phyloP scores from a whole-genome alignment of 2,113 vertebrate genomes.

The Tiliqua scincoides region DNA sequence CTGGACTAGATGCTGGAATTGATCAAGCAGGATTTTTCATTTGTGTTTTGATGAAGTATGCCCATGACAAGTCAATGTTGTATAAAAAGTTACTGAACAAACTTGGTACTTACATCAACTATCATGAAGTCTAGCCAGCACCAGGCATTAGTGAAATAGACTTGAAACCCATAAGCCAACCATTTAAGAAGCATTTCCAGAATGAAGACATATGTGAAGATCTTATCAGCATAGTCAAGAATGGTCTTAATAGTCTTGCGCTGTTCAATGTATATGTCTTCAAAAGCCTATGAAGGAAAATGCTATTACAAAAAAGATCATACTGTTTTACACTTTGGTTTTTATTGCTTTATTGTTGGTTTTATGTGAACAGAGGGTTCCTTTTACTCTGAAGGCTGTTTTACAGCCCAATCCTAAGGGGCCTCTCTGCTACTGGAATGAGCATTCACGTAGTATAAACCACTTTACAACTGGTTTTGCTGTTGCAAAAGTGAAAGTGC shows the following conservation, averaged over 20 bases:
- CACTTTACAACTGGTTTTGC: too few relatives aligned
- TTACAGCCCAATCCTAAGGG: too few relatives aligned
- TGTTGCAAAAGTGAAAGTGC: too few relatives aligned
- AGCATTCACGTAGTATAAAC: too few relatives aligned
- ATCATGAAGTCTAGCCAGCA: constrained; percentile 99
- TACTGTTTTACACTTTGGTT: background rate
- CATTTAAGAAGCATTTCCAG: constrained; percentile 98
- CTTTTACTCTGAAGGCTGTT: too few relatives aligned
- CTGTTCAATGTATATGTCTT: constrained; percentile 91
- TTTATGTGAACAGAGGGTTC: too few relatives aligned
- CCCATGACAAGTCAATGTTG: background rate
- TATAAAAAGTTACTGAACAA: constrained; percentile 13
- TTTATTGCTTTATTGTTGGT: too few relatives aligned
- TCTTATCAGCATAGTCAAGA: constrained; percentile 93
- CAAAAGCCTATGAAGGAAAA: constrained; percentile 86
- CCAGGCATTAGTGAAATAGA: constrained; percentile 98
- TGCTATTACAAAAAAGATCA: constrained; percentile 4
- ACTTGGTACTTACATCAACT: constrained; percentile 89
- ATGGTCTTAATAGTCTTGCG: constrained; percentile 85
- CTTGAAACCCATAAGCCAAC: constrained; percentile 96
- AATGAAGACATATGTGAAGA: constrained; percentile 97
- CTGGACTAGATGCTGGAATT: too few relatives aligned
- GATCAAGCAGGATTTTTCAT: too few relatives aligned
- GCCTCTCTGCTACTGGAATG: too few relatives aligned
- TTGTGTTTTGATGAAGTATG: background rate